A percentile compares a stretch with the other conserved stretches of the same genome.
These are phyloP conservation scores for Pristiophorus japonicus DNA, from an alignment of 2,113 vertebrate species.

Conservation along the genomic window DNA sequence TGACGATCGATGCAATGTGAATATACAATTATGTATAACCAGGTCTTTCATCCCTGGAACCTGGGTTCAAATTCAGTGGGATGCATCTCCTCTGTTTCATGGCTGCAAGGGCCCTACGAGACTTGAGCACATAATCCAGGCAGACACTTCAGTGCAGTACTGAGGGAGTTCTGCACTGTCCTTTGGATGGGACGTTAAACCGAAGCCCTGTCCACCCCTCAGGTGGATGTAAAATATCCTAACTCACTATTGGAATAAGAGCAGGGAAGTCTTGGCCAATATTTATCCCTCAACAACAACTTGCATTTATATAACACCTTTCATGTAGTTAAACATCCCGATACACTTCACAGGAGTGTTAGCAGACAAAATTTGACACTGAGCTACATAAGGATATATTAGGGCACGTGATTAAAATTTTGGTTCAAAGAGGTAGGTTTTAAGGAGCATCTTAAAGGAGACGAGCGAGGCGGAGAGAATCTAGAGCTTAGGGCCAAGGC, in stretches of 20 bases:
- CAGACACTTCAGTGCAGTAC: neutral
- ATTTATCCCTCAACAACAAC: neutral
- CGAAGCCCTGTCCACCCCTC: neutral
- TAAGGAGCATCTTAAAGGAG: no score
- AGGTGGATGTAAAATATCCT: no score
- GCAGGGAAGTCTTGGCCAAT: neutral
- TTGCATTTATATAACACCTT: neutral
- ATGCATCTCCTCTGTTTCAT: neutral
- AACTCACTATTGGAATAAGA: neutral
- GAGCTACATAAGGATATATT: neutral
- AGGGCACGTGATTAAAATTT: no score
- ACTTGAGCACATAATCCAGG: neutral
- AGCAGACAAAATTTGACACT: neutral
- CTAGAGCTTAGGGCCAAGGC: no score
- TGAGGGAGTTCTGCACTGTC: neutral
- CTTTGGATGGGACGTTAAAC: neutral
- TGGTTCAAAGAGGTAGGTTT: no score
- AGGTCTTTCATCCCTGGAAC: neutral
- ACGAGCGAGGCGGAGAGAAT: no score
- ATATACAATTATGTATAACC: neutral
- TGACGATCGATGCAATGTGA: neutral
- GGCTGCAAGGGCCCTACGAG: neutral
- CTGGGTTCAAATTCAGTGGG: neutral
- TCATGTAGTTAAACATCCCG: neutral
- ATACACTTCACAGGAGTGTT: neutral